These are phyloP conservation scores for Enteromius radiatus DNA, from an alignment of 2,797 vertebrate genomes.

Conservation along the genomic window DNA sequence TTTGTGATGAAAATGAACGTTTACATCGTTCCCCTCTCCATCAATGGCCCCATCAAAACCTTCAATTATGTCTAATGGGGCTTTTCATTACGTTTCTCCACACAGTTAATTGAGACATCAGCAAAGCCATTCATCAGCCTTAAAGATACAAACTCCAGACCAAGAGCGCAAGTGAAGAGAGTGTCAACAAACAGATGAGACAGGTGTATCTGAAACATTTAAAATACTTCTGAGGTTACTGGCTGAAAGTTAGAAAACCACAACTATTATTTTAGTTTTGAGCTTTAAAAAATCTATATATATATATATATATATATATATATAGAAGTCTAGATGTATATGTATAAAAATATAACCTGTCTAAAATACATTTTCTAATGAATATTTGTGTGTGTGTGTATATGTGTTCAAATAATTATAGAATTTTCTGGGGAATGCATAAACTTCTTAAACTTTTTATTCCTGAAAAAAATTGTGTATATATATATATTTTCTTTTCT, in stretches of 20 bases:
- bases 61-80: constrained; percentile 46
- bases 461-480: too few species aligned
- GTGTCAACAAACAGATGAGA: constrained; percentile 27
- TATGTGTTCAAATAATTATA: too few species aligned
- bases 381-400: neutral
- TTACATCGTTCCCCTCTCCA: constrained; percentile 1
- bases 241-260: neutral
- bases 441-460: too few species aligned
- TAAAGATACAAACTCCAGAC: constrained; percentile 5
- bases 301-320: too few species aligned
- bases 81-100: constrained; percentile 42
- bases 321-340: neutral
- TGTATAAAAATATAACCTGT: neutral
- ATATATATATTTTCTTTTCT: too few species aligned
- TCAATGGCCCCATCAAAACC: constrained; percentile 21
- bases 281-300: neutral
- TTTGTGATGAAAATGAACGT: constrained; percentile 30
- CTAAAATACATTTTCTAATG: neutral
- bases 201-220: constrained; percentile 24
- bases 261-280: neutral
- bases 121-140: constrained; percentile 49
- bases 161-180: constrained; percentile 39
- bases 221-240: neutral
- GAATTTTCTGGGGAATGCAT: too few species aligned
- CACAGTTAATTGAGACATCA: constrained; percentile 55